Percentiles rank a stretch among this genome's conserved stretches.
Conservation (phyloP, 2,797 vertebrate species). For the Chiloscyllium punctatum region DNA sequence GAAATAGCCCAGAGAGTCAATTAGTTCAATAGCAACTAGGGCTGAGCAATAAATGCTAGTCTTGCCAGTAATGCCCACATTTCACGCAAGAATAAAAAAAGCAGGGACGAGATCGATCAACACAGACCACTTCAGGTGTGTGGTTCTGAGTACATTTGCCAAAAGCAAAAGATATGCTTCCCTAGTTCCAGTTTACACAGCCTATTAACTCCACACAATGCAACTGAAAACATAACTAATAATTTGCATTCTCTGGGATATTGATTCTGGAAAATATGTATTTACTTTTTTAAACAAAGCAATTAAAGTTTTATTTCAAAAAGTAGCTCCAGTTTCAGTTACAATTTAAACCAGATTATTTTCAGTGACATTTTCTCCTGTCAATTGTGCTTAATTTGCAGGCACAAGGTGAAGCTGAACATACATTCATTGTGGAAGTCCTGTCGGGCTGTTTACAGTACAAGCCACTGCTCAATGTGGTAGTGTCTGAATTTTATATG, state of each 20-base stretch:
- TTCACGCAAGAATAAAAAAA: too few species aligned
- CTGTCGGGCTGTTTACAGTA: slow-evolving; percentile 74
- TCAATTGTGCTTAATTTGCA: slow-evolving; percentile 48
- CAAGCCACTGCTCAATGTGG: slow-evolving; percentile 65
- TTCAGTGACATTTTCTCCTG: slow-evolving; percentile 31
- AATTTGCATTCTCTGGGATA: slow-evolving; percentile 28
- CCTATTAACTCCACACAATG: slow-evolving; percentile 39
- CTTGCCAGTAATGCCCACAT: too few species aligned
- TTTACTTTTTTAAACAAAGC: slow-evolving; percentile 1
- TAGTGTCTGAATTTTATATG: slow-evolving; percentile 69
- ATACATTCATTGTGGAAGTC: slow-evolving; percentile 63
- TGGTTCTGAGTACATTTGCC: background rate
- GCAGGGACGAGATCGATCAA: slow-evolving; percentile 36
- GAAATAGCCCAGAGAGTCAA: too few species aligned
- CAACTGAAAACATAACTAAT: background rate
- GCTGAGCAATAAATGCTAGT: too few species aligned
- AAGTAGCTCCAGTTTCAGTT: background rate
- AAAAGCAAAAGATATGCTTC: slow-evolving; percentile 28
- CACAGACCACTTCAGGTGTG: slow-evolving; percentile 39
- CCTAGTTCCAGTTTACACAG: slow-evolving; percentile 39
- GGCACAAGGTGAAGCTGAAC: slow-evolving; percentile 54
- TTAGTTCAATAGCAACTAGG: too few species aligned
- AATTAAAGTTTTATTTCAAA: background rate
- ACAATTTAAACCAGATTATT: background rate
- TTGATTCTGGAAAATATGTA: slow-evolving; percentile 36